These are phyloP conservation scores for Conus betulinus DNA, from an alignment of 1,140 invertebrate genomes.

Conservation along the genomic window DNA sequence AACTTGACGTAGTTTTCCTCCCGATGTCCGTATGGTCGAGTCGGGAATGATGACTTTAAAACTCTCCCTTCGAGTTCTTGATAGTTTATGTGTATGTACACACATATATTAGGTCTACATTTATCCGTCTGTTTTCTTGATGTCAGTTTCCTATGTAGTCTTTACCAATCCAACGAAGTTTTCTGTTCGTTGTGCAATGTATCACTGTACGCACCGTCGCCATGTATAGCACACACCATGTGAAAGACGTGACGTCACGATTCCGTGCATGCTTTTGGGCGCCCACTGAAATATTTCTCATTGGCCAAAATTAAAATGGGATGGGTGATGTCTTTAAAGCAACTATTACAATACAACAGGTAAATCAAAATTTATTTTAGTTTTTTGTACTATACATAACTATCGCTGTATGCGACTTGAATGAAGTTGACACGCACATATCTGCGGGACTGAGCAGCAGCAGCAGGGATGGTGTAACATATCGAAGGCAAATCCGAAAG, in stretches of 20 bases:
- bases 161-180: neutral
- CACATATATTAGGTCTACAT: neutral
- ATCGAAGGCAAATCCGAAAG: neutral
- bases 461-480: neutral
- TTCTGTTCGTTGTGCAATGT: slow-evolving; percentile 40
- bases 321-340: neutral
- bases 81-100: slow-evolving; percentile 5
- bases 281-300: neutral
- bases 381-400: neutral
- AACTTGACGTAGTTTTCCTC: slow-evolving; percentile 21
- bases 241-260: slow-evolving; percentile 52
- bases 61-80: neutral
- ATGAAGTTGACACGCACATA: neutral
- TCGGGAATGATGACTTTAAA: neutral
- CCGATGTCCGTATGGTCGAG: slow-evolving; percentile 31
- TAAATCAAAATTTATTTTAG: neutral
- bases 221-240: slow-evolving; percentile 44
- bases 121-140: neutral
- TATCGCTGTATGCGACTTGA: neutral
- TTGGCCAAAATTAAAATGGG: slow-evolving; percentile 19
- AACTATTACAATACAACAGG: neutral
- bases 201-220: slow-evolving; percentile 37
- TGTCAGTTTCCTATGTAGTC: slow-evolving; percentile 7
- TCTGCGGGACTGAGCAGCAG: neutral
- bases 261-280: neutral